Percentiles rank a stretch among this genome's conserved stretches.
Conservation (phyloP, 1,140 invertebrate genomes). For the Lasioglossum baleicum region DNA sequence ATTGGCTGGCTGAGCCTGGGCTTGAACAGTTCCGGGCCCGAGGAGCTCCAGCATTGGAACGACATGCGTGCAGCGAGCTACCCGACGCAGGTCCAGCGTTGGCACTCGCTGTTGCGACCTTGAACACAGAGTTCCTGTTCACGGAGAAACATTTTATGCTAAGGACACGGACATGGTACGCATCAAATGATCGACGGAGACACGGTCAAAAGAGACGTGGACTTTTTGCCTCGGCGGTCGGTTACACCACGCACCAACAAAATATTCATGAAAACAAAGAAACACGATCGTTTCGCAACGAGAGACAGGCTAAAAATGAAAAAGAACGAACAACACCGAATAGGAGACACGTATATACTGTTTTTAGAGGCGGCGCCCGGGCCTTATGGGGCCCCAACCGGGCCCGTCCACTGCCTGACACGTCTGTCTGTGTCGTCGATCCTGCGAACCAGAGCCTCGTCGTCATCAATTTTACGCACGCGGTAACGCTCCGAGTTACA, state of each 20-base stretch:
- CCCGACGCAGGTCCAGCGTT: conserved; percentile 76
- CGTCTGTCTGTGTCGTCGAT: conserved; percentile 29
- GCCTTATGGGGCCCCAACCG: conserved; percentile 7
- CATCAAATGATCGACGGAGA: conserved; percentile 8
- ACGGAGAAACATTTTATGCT: conserved; percentile 25
- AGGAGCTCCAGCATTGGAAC: conserved; percentile 96
- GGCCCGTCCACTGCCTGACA: conserved; percentile 66
- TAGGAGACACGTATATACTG: background rate
- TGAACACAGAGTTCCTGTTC: conserved; percentile 67
- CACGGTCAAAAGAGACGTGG: background rate
- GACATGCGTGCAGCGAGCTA: conserved; percentile 87
- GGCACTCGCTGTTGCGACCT: conserved; percentile 76
- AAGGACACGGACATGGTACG: conserved; percentile 17
- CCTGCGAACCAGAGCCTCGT: conserved; percentile 48
- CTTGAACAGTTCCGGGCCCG: conserved; percentile 93
- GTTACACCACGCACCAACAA: background rate
- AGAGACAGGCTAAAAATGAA: background rate
- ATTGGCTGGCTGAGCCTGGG: conserved; percentile 97
- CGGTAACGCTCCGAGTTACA: conserved; percentile 50
- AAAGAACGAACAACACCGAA: background rate
- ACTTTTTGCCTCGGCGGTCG: background rate
- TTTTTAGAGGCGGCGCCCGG: conserved; percentile 40
- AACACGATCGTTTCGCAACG: background rate
- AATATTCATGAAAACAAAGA: no score
- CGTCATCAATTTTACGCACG: conserved; percentile 40